Evolutionary conservation across 2,113 vertebrate species (phyloP).

Genomic region (Grus americana): DNA sequence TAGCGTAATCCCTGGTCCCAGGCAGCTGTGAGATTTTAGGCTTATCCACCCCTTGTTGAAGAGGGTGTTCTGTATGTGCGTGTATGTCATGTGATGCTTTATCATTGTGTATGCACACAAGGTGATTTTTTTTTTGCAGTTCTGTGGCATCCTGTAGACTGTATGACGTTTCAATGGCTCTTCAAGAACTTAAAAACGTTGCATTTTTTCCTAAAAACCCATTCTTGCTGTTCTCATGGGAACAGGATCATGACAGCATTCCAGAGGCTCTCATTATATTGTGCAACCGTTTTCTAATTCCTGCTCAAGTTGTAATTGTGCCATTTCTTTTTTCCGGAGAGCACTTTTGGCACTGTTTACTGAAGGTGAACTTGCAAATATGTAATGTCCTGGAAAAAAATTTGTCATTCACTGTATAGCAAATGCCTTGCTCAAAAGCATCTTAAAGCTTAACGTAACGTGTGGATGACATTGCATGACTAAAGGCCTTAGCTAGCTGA

Average conservation of each 20-base stretch:
- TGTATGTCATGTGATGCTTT: neutral
- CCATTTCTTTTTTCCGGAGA: slow-evolving; percentile 7
- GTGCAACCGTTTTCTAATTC: neutral
- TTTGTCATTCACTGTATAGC: neutral
- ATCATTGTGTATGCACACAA: neutral
- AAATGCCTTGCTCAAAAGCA: neutral
- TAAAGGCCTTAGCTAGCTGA: slow-evolving; percentile 24
- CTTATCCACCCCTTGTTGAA: neutral
- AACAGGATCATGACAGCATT: neutral
- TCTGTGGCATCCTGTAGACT: neutral
- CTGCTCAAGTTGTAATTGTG: neutral
- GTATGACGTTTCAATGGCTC: neutral
- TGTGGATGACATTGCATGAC: neutral
- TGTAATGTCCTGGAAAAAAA: neutral
- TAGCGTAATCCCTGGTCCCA: too few species aligned
- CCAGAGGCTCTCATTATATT: neutral
- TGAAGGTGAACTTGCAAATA: slow-evolving; percentile 37
- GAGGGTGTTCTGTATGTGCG: fast-evolving
- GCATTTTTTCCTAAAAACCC: neutral
- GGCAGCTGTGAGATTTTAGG: neutral
- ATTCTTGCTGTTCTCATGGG: neutral
- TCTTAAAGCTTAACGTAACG: neutral
- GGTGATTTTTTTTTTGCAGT: fast-evolving
- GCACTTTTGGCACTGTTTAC: neutral
- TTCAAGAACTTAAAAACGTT: neutral